Percentiles rank a stretch among this genome's conserved stretches.
Conservation (phyloP, 2,113 vertebrate species). For the Sapajus apella region DNA sequence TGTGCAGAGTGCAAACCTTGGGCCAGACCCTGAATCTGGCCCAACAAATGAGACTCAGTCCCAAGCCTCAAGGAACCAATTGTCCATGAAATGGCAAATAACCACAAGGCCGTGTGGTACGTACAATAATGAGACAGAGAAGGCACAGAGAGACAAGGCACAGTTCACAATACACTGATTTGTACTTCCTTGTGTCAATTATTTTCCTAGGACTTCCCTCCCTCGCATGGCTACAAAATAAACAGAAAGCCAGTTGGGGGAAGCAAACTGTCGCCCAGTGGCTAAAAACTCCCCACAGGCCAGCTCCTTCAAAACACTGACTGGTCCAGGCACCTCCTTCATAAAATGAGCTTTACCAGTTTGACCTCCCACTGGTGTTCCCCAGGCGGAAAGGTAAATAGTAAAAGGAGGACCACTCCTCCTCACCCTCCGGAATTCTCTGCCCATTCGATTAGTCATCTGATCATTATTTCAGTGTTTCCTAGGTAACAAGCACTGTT, state of each 20-base stretch:
- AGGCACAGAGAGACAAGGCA: background rate
- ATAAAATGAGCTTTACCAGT: background rate
- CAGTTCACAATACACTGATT: fast-evolving
- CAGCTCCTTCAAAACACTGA: background rate
- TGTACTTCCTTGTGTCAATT: background rate
- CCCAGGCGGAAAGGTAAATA: constrained; percentile 8
- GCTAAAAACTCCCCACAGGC: background rate
- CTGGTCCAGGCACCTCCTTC: background rate
- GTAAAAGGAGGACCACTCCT: background rate
- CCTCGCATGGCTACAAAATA: background rate
- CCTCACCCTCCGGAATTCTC: background rate
- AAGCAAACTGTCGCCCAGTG: background rate
- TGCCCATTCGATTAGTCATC: constrained; percentile 48
- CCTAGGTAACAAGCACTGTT: constrained; percentile 50
- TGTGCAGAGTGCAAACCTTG: fast-evolving
- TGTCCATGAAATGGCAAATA: background rate
- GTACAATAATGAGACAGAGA: background rate
- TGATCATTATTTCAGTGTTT: background rate
- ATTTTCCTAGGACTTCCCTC: background rate
- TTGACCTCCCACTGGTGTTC: background rate
- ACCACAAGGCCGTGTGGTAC: background rate
- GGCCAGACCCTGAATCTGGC: background rate
- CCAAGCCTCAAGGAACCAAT: background rate
- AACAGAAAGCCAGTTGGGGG: background rate
- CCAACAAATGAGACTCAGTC: background rate